Base-by-base conservation (phyloP, 2,888 invertebrate species). In the Lottia scabra region DNA sequence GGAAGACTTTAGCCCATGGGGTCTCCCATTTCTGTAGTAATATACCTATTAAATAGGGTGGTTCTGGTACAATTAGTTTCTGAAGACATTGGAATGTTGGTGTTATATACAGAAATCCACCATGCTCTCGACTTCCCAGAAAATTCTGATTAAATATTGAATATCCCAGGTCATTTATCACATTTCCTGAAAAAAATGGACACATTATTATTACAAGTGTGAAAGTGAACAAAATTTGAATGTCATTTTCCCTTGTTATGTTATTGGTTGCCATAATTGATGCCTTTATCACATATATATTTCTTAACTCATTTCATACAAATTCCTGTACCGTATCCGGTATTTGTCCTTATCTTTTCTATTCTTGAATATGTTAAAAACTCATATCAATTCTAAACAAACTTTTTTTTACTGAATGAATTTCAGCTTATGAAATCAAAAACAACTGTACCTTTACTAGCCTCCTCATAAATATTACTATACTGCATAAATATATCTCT, bases 41-140 rank as follows among this genome's bases (percentile, higher is more conserved):
- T 75, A 96, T 92, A 0, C 93, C 95, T 76, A 95, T 92, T 66
- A 96, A 90, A 87, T 93, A 95, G 0, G 95, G 95, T 0, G 95
- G 94, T 26, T 93, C 92, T 0, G 95, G 95, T 78, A 94, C 89
- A 67, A 93, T 90, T 15, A 96, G 91, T 84, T 94, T 93, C 83
- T 94, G 93, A 77, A 95, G 90, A 88, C 95, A 96, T 88, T 96
- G 95, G 89, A 94, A 94, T 16, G 94, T 94, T 38, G 94, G 93
- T 72, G 94, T 91, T 76, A 96, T 92, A 83, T 93, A 95, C n/a
- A 96, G 91, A 88, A 96, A 95, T 62, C 95, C 96, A 15, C 94
- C 94, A 76, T 87, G 85, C 26, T 87, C 87, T 63, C 84, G 76
- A 73, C 84, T 86, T 69, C 82, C 87, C 48, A 89, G 84, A 74